A percentile compares a stretch with the other conserved stretches of the same genome.
phyloP scores from a whole-genome alignment of 2,797 vertebrate genomes.

The Rhadinocentrus ornatus region DNA sequence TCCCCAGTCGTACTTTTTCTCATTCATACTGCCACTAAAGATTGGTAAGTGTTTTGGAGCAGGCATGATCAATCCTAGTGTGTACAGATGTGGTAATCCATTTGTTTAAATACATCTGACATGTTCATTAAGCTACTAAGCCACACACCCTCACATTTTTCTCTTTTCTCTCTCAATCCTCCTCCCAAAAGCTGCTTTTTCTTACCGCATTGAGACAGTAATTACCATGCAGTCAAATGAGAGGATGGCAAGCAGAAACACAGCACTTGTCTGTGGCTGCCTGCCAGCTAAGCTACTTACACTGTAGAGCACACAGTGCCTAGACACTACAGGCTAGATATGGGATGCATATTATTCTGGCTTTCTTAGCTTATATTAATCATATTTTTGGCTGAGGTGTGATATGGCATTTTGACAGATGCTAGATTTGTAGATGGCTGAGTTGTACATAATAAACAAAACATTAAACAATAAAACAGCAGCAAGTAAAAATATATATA shows the following conservation, averaged over 20 bases:
- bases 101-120: slow-evolving; percentile 83
- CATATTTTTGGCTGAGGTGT: slow-evolving; percentile 39
- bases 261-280: slow-evolving; percentile 63
- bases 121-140: slow-evolving; percentile 79
- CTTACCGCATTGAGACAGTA: slow-evolving; percentile 70
- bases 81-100: slow-evolving; percentile 76
- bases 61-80: slow-evolving; percentile 53
- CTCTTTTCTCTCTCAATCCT: slow-evolving; percentile 65
- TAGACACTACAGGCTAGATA: slow-evolving; percentile 56
- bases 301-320: slow-evolving; percentile 55
- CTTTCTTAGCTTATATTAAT: slow-evolving; percentile 64
- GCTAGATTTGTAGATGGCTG: slow-evolving; percentile 14
- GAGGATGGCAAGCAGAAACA: slow-evolving; percentile 75
- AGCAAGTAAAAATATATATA: not conserved
- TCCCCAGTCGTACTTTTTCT: slow-evolving; percentile 18
- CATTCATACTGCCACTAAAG: slow-evolving; percentile 25
- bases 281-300: slow-evolving; percentile 77
- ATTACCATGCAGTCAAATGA: slow-evolving; percentile 79
- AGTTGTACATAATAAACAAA: slow-evolving; percentile 15
- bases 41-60: slow-evolving; percentile 51
- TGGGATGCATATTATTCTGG: slow-evolving; percentile 42
- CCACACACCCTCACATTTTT: slow-evolving; percentile 70
- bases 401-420: slow-evolving; percentile 27
- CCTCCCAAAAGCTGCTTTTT: slow-evolving; percentile 71
- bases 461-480: slow-evolving; percentile 13